Evolutionary conservation across 2,113 vertebrate species (phyloP).

Genomic region (Paralichthys olivaceus): DNA sequence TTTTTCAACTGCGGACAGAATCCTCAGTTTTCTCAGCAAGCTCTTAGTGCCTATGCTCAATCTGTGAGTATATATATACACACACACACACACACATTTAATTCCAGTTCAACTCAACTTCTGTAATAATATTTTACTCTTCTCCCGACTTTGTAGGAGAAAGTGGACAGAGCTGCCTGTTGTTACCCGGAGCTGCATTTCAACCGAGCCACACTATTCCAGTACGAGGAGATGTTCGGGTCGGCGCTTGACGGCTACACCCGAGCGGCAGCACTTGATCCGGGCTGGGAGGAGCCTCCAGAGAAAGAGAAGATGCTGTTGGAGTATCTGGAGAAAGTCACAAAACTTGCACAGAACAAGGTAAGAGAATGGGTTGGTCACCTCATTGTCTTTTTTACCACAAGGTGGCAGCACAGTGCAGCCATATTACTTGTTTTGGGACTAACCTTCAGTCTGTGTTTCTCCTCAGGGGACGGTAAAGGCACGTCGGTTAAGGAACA

Average conservation of each 20-base stretch:
- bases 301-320: slow-evolving; percentile 86
- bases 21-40: slow-evolving; percentile 90
- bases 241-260: slow-evolving; percentile 88
- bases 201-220: slow-evolving; percentile 90
- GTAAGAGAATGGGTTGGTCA: slow-evolving; percentile 57
- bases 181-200: slow-evolving; percentile 91
- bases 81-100: not conserved
- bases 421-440: too few species aligned
- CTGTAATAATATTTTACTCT: not conserved
- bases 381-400: slow-evolving; percentile 28
- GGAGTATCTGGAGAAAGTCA: slow-evolving; percentile 86
- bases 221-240: slow-evolving; percentile 90
- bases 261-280: slow-evolving; percentile 86
- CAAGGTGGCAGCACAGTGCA: slow-evolving; percentile 61
- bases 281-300: slow-evolving; percentile 84
- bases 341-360: slow-evolving; percentile 86
- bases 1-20: slow-evolving; percentile 92
- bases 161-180: slow-evolving; percentile 86
- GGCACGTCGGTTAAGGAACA: slow-evolving; percentile 86
- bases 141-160: slow-evolving; percentile 79
- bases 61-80: slow-evolving; percentile 84
- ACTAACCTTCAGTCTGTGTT: not conserved
- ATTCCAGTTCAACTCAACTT: not conserved
- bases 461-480: slow-evolving; percentile 88
- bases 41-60: slow-evolving; percentile 89